Evolutionary conservation across 1,140 invertebrate genomes (phyloP), one percentile per base, ranked within the genome.

Genomic region (Neodiprion lecontei): DNA sequence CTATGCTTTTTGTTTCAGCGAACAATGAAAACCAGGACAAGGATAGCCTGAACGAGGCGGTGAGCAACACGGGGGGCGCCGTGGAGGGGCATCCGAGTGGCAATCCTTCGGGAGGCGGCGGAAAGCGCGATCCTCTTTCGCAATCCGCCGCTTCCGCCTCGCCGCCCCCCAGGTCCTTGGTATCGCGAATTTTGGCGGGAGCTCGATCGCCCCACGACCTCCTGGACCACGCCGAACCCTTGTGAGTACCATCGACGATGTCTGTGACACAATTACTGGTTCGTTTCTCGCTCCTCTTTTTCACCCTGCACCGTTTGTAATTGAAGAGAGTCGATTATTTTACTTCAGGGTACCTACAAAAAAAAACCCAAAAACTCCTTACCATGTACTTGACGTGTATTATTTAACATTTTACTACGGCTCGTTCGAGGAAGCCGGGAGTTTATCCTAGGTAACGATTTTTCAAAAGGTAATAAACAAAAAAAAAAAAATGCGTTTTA

Each of bases 31-130:
- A 88, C 66, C 87, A 89, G 48, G 90, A 90, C 74, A 87, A 88
- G 73, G 90, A 90, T 79, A 90, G 89, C 76, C 76, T 90, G 80
- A 90, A 90, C 84, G 89, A 89, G 47, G 84, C 84, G 11, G 84
- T 83, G 76, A 87, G 82, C 79, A 88, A 81, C 79, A 84, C 82
- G 75, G 85, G 85, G 70, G 81, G 80, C 72, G 82, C 77, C 67
- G 82, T 83, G 78, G 82, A 85, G 79, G 81, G 79, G 70, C 77
- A 76, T 80, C 79, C 53, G 76, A 9, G 83, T 74, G 53, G 78
- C 48, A 84, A 79, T 79, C 81, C 83, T 70, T 75, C 67, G 9
- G 79, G 82, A 78, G 80, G 76, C 77, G 80, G 82, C 14, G 78
- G 80, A 65, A 78, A 71, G 73, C 69, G 75, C 72, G n/a, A 74